Conservation (phyloP, 2,797 vertebrate species). For the Macropus fuliginosus region DNA sequence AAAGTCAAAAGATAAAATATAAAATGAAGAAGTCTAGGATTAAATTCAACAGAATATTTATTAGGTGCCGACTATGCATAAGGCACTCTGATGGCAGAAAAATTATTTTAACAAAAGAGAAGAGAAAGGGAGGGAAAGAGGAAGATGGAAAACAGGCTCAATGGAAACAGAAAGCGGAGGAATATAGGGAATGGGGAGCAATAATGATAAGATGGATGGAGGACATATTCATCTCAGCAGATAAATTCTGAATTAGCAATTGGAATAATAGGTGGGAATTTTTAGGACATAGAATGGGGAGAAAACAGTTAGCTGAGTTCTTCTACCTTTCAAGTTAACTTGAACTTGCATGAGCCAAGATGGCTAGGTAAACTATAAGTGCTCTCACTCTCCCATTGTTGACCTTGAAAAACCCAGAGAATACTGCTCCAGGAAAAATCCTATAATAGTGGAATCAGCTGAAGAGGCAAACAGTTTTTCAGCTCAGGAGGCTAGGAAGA, state of each 20-base stretch:
- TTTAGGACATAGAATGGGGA: not conserved
- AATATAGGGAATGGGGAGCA: not conserved
- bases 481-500: too few species aligned
- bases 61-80: not conserved
- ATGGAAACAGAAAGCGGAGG: not conserved
- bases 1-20: not conserved
- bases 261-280: not conserved
- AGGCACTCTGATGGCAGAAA: not conserved
- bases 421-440: too few species aligned
- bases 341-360: too few species aligned
- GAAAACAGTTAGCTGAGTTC: not conserved
- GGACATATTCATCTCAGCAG: too few species aligned
- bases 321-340: not conserved
- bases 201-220: not conserved
- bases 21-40: not conserved
- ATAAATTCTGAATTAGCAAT: not conserved
- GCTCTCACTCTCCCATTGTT: too few species aligned
- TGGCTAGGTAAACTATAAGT: too few species aligned
- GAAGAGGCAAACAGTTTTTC: too few species aligned
- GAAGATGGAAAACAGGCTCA: not conserved
- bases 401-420: too few species aligned
- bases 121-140: not conserved
- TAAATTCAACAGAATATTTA: not conserved
- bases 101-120: not conserved
- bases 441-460: too few species aligned